Evolutionary conservation across 2,113 vertebrate genomes (phyloP).

Genomic region (Pithys albifrons): DNA sequence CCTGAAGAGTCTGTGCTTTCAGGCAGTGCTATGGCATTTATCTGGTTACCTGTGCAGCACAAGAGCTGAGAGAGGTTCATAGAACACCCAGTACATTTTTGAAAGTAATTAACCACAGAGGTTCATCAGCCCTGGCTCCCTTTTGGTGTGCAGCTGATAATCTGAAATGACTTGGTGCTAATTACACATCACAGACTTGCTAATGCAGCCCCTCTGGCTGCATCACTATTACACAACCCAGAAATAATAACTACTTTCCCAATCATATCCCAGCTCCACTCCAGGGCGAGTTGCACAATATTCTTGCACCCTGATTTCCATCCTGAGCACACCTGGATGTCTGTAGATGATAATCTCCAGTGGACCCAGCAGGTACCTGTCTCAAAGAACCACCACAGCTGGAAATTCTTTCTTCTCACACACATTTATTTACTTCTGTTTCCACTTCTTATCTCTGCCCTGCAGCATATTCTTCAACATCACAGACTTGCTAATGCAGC

Average conservation of each 20-base stretch:
- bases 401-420: not conserved
- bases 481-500: not conserved
- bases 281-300: not conserved
- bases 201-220: not conserved
- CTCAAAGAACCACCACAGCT: not conserved
- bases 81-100: not conserved
- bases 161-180: not conserved
- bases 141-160: not conserved
- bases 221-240: not conserved
- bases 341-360: not conserved
- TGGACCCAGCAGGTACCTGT: rapidly evolving
- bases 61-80: not conserved
- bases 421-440: not conserved
- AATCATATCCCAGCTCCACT: not conserved
- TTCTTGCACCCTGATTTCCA: not conserved
- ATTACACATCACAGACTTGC: not conserved
- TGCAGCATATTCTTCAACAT: not conserved
- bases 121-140: not conserved
- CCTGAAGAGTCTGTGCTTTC: not conserved
- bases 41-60: not conserved
- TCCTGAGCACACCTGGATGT: not conserved
- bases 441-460: not conserved
- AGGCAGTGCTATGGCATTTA: not conserved
- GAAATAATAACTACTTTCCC: not conserved
- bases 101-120: not conserved